Conservation (phyloP, 2,888 invertebrate species). For the Laothoe populi region DNA sequence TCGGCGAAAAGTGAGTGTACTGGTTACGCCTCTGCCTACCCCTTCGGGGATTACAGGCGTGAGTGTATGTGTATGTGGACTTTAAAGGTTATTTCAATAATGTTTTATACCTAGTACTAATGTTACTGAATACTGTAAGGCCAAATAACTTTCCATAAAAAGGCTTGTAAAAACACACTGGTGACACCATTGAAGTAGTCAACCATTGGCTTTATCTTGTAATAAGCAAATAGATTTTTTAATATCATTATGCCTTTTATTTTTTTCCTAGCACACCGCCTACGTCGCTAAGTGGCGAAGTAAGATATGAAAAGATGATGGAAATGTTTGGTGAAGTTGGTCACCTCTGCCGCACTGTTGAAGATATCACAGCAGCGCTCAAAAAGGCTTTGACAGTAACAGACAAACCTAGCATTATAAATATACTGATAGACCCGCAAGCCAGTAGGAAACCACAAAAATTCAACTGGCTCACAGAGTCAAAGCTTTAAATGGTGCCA, state of each 20-base stretch:
- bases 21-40: too few relatives aligned
- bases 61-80: too few relatives aligned
- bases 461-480: conserved; percentile 96
- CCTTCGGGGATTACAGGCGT: too few relatives aligned
- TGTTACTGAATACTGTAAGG: not conserved
- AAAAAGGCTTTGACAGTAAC: conserved; percentile 87
- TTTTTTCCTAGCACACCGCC: conserved; percentile 97
- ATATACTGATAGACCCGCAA: conserved; percentile 94
- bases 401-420: conserved; percentile 94
- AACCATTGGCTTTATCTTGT: too few relatives aligned
- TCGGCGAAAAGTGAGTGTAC: too few relatives aligned
- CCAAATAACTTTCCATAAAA: too few relatives aligned
- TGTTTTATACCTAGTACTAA: too few relatives aligned
- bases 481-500: conserved; percentile 88
- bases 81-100: too few relatives aligned
- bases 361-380: conserved; percentile 90
- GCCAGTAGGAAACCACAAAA: conserved; percentile 96
- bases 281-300: conserved; percentile 90
- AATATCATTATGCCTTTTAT: too few relatives aligned
- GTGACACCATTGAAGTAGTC: too few relatives aligned
- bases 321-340: conserved; percentile 93
- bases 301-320: conserved; percentile 96
- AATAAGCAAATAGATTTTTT: not conserved
- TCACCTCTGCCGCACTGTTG: conserved; percentile 90
- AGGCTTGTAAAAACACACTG: too few relatives aligned